A percentile compares a stretch with the other conserved stretches of the same genome.
phyloP scores from a whole-genome alignment of 2,113 vertebrate species.

The Oenanthe oenanthe region DNA sequence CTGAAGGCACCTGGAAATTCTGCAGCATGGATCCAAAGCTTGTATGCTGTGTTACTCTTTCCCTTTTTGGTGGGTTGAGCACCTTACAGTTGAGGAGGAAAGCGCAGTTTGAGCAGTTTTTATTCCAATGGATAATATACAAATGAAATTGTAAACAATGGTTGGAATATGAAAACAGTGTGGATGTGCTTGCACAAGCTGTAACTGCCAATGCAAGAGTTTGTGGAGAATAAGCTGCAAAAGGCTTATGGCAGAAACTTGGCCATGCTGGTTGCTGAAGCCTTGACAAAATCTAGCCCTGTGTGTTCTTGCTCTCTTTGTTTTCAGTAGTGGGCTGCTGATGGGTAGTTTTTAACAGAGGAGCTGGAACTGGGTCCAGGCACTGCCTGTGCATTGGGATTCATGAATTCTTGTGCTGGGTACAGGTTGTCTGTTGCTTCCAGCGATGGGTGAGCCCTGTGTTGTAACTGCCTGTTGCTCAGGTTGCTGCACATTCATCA shows the following conservation, averaged over 20 bases:
- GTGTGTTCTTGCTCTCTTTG: not conserved
- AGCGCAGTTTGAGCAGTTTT: not conserved
- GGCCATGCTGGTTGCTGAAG: not conserved
- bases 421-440: not conserved
- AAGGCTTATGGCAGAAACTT: not conserved
- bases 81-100: not conserved
- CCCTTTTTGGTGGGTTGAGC: not conserved
- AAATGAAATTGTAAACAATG: not conserved
- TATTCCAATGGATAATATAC: not conserved
- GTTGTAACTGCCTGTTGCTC: not conserved
- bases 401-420: not conserved
- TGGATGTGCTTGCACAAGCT: not conserved
- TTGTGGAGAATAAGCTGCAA: not conserved
- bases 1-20: not conserved
- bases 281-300: not conserved
- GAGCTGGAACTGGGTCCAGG: not conserved
- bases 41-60: not conserved
- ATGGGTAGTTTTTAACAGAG: not conserved
- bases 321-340: not conserved
- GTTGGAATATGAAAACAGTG: not conserved
- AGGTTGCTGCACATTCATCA: not conserved
- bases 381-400: not conserved
- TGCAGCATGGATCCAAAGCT: not conserved
- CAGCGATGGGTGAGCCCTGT: rapidly evolving
- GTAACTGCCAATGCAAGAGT: rapidly evolving